Conservation (phyloP, 1,140 invertebrate species). For the Lycorma delicatula region DNA sequence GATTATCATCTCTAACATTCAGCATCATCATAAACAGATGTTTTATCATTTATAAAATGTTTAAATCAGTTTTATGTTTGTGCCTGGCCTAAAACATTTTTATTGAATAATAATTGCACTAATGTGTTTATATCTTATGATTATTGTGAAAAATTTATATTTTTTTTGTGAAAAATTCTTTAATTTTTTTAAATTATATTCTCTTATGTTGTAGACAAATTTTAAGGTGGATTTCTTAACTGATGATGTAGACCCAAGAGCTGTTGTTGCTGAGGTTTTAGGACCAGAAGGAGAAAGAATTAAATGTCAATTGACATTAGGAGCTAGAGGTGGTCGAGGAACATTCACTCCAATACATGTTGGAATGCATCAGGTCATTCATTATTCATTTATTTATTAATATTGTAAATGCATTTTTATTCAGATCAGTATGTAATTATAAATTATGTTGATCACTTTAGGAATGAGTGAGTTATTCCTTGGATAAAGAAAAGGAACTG, state of each 20-base stretch:
- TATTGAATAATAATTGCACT: no score
- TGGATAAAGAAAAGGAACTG: no score
- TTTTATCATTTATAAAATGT: background rate
- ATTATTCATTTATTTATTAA: slow-evolving; percentile 11
- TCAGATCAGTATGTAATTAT: no score
- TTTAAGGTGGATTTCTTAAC: slow-evolving; percentile 71
- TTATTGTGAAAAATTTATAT: no score
- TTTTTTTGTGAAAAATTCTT: no score
- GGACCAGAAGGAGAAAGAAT: slow-evolving; percentile 56
- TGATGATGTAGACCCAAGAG: slow-evolving; percentile 64
- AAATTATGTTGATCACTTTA: no score
- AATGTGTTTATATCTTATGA: no score
- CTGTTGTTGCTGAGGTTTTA: slow-evolving; percentile 74
- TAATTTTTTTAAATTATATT: no score
- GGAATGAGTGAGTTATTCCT: background rate
- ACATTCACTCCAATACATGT: slow-evolving; percentile 81
- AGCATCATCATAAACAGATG: background rate
- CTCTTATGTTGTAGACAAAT: slow-evolving; percentile 60
- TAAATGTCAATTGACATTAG: slow-evolving; percentile 54
- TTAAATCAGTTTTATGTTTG: no score
- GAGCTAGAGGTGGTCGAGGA: slow-evolving; percentile 60
- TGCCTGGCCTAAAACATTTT: no score
- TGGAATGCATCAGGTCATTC: slow-evolving; percentile 81
- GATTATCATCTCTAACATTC: background rate
- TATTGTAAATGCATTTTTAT: slow-evolving; percentile 6